Evolutionary conservation across 2,797 vertebrate genomes (phyloP).

Genomic region (Australoheros facetus): DNA sequence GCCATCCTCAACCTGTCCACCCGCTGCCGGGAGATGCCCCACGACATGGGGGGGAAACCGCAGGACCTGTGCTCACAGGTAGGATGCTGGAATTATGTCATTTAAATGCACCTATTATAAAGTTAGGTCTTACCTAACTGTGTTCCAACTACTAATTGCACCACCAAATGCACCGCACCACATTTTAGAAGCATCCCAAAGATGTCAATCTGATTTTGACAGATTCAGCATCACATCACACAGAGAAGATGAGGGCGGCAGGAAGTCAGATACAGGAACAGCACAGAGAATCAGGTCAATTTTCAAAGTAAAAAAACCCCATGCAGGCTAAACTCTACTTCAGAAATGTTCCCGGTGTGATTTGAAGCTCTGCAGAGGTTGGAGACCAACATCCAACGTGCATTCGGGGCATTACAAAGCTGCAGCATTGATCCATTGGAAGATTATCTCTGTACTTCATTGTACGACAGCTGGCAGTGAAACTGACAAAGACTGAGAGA

Average conservation of each 20-base stretch:
- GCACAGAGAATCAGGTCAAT: background rate
- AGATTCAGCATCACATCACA: no score
- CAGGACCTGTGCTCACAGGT: slow-evolving; percentile 95
- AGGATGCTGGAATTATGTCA: slow-evolving; percentile 33
- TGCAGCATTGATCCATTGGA: slow-evolving; percentile 6
- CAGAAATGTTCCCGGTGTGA: background rate
- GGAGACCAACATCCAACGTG: background rate
- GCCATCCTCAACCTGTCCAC: slow-evolving; percentile 99
- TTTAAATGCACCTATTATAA: background rate
- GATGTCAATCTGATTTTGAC: no score
- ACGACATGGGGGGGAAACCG: slow-evolving; percentile 90
- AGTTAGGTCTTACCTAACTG: background rate
- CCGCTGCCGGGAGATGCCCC: slow-evolving; percentile 97
- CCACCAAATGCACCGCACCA: no score
- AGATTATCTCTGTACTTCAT: slow-evolving; percentile 56
- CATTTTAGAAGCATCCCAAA: no score
- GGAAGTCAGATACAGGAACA: background rate
- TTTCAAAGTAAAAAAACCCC: background rate
- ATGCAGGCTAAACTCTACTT: background rate
- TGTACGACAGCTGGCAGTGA: slow-evolving; percentile 50
- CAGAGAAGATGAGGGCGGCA: background rate
- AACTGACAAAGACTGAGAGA: slow-evolving; percentile 29
- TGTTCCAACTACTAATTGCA: no score
- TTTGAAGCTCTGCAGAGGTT: background rate
- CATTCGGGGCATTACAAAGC: background rate